Conservation (phyloP, 2,888 invertebrate species). For the Dione vanillae region DNA sequence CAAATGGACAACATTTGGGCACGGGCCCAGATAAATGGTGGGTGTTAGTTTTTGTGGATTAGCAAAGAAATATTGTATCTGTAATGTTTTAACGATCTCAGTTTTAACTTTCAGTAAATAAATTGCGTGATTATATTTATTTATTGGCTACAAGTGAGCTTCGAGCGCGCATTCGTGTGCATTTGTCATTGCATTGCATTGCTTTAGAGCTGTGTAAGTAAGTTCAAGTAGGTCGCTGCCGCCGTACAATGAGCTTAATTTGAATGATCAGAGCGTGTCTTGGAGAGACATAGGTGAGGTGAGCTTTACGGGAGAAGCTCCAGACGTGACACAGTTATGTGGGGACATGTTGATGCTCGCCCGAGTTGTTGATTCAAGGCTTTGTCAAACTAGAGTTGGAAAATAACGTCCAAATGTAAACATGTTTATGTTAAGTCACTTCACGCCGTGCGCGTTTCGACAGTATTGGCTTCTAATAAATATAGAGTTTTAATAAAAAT, state of each 20-base stretch:
- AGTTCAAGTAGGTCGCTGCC: neutral
- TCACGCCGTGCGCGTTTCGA: neutral
- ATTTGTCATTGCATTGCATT: neutral
- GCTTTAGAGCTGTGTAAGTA: neutral
- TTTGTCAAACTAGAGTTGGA: neutral
- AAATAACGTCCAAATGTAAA: neutral
- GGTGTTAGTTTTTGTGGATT: constrained; percentile 44
- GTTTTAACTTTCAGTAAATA: constrained; percentile 29
- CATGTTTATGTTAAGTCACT: neutral
- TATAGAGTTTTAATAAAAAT: neutral
- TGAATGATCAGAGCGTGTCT: constrained; percentile 6
- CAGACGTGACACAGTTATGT: neutral
- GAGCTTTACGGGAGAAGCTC: neutral
- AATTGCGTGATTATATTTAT: constrained; percentile 39
- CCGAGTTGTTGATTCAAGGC: neutral
- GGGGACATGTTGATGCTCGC: neutral
- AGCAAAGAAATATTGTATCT: constrained; percentile 42
- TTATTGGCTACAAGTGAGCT: constrained; percentile 32
- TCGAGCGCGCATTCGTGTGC: neutral
- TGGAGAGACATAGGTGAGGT: neutral
- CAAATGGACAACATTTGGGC: constrained; percentile 46
- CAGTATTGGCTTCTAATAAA: neutral
- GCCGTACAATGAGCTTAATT: neutral
- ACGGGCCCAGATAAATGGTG: constrained; percentile 37
- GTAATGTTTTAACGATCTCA: constrained; percentile 36